These are phyloP conservation scores for Halesus radiatus DNA, from an alignment of 1,140 invertebrate species.

Conservation along the genomic window DNA sequence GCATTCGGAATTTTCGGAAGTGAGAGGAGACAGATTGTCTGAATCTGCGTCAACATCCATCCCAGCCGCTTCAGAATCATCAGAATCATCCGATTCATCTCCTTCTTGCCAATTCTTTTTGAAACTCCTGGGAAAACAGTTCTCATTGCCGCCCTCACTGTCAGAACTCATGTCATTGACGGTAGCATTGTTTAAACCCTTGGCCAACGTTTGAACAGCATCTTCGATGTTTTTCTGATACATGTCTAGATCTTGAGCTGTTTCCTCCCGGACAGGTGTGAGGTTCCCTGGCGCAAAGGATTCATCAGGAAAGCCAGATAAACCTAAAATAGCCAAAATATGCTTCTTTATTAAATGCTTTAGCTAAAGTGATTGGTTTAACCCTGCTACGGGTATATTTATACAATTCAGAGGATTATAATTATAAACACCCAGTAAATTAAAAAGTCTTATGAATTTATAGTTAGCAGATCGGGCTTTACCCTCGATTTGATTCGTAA, in stretches of 20 bases:
- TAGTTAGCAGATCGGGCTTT: too few species aligned
- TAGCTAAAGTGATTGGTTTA: neutral
- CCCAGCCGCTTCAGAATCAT: neutral
- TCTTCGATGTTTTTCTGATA: conserved; percentile 38
- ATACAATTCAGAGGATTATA: too few species aligned
- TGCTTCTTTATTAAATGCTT: neutral
- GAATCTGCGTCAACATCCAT: conserved; percentile 22
- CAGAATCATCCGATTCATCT: neutral
- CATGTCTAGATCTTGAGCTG: conserved; percentile 46
- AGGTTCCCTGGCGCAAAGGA: conserved; percentile 49
- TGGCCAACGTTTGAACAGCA: conserved; percentile 9
- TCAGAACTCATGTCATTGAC: neutral
- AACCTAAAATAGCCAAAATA: conserved; percentile 45
- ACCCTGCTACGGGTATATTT: too few species aligned
- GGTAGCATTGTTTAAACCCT: neutral
- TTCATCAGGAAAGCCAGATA: conserved; percentile 50
- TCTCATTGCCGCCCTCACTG: too few species aligned
- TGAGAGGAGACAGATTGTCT: neutral
- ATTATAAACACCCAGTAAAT: too few species aligned
- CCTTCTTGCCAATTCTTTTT: neutral
- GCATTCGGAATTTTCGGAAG: conserved; percentile 29
- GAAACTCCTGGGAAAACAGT: neutral
- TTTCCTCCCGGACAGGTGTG: conserved; percentile 52
- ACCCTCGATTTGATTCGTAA: too few species aligned
- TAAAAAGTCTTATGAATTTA: too few species aligned